Evolutionary conservation across 2,888 invertebrate species (phyloP).

Genomic region (Eupithecia abbreviata): DNA sequence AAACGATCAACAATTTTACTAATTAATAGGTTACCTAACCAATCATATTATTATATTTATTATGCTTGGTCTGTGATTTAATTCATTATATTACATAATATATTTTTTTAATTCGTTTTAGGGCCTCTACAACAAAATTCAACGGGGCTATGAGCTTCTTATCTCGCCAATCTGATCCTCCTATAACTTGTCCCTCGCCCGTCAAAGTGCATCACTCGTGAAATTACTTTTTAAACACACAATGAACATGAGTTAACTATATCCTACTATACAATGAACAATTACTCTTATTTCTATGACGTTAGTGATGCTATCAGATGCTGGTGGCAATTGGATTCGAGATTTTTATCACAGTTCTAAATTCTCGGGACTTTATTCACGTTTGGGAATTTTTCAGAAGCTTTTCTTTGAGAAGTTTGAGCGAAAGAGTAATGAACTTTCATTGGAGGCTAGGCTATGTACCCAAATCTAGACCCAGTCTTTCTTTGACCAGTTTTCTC

Average conservation of each 20-base stretch:
- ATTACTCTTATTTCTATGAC: background rate
- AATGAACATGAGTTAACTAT: constrained; percentile 9
- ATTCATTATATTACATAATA: too few relatives aligned
- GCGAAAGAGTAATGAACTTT: background rate
- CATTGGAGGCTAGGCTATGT: background rate
- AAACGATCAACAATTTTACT: background rate
- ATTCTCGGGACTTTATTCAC: background rate
- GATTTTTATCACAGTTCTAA: background rate
- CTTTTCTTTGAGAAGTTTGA: background rate
- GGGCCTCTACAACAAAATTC: too few relatives aligned
- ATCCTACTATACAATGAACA: background rate
- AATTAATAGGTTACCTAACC: background rate
- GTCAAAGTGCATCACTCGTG: constrained; percentile 26
- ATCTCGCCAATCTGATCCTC: background rate
- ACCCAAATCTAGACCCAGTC: background rate
- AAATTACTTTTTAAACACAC: constrained; percentile 25
- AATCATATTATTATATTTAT: too few relatives aligned
- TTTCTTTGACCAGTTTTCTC: background rate
- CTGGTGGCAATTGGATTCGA: background rate
- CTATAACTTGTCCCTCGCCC: background rate
- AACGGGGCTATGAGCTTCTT: background rate
- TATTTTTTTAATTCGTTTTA: too few relatives aligned
- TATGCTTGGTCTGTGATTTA: too few relatives aligned
- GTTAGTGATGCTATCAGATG: background rate
- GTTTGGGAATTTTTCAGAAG: background rate